phyloP scores from a whole-genome alignment of 2,888 invertebrate genomes.

The Chalcosyrphus nemorum region DNA sequence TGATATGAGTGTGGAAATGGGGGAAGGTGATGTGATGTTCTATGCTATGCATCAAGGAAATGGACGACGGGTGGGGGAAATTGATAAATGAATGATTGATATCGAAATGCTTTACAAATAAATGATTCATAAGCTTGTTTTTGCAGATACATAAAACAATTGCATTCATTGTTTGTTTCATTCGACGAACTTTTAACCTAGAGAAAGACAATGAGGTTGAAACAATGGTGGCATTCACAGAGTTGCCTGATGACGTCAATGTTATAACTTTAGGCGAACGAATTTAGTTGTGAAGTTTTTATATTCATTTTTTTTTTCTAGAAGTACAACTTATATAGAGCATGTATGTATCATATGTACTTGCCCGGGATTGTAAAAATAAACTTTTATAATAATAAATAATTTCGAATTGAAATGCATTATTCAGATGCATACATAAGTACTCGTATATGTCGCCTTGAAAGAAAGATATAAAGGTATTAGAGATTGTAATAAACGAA shows the following conservation, averaged over 20 bases:
- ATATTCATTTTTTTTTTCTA: too few relatives aligned
- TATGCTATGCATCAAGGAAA: conserved; percentile 49
- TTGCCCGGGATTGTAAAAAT: too few relatives aligned
- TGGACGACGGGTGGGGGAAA: conserved; percentile 32
- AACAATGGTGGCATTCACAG: neutral
- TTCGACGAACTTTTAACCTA: conserved; percentile 38
- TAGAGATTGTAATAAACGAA: too few relatives aligned
- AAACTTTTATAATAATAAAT: too few relatives aligned
- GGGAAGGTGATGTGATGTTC: too few relatives aligned
- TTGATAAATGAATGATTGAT: conserved; percentile 58
- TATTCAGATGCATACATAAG: too few relatives aligned
- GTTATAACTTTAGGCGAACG: neutral
- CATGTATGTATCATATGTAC: too few relatives aligned
- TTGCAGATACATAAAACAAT: neutral
- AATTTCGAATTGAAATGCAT: too few relatives aligned
- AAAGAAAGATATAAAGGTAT: too few relatives aligned
- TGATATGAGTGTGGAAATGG: neutral
- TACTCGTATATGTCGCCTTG: too few relatives aligned
- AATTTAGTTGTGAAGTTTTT: too few relatives aligned
- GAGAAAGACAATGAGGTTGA: neutral
- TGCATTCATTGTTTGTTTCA: conserved; percentile 15
- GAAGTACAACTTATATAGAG: too few relatives aligned
- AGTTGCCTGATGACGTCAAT: conserved; percentile 15
- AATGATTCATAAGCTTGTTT: conserved; percentile 37
- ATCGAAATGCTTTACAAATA: conserved; percentile 50